Evolutionary conservation across 2,888 invertebrate species (phyloP).

Genomic region (Drosophila paranaensis): DNA sequence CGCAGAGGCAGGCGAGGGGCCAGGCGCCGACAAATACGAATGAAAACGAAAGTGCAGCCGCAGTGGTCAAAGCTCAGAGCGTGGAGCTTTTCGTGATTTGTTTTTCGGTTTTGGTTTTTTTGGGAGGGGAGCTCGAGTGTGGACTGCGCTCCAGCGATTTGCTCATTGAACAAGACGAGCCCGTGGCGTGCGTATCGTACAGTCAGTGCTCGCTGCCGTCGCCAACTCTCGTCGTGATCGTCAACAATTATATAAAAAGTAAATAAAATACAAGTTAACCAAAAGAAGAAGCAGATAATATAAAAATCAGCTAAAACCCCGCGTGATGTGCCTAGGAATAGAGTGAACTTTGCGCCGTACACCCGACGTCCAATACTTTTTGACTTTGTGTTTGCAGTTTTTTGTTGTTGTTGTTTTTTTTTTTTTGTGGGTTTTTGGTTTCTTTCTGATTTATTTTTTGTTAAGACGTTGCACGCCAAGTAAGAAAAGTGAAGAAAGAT

Average conservation of each 20-base stretch:
- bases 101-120: conserved; percentile 8
- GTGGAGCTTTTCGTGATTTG: conserved; percentile 14
- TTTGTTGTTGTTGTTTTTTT: conserved; percentile 4
- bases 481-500: conserved; percentile 33
- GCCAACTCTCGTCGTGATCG: conserved; percentile 40
- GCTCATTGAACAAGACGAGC: conserved; percentile 79
- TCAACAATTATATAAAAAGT: conserved; percentile 41
- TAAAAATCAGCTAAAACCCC: conserved; percentile 2
- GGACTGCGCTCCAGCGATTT: conserved; percentile 55
- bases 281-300: background rate
- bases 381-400: conserved; percentile 11
- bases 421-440: background rate
- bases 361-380: conserved; percentile 12
- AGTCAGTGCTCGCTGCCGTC: conserved; percentile 35
- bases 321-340: conserved; percentile 5
- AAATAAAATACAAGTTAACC: background rate
- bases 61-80: conserved; percentile 18
- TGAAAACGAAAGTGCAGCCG: conserved; percentile 73
- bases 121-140: conserved; percentile 38
- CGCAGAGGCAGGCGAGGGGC: background rate
- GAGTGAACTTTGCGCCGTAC: conserved; percentile 27
- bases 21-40: conserved; percentile 28
- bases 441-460: conserved; percentile 6
- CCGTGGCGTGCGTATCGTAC: conserved; percentile 72
- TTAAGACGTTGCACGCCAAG: conserved; percentile 27